Percentiles rank a stretch among this genome's conserved stretches.
phyloP scores from a whole-genome alignment of 2,797 vertebrate species.

The Melanotaenia boesemani region DNA sequence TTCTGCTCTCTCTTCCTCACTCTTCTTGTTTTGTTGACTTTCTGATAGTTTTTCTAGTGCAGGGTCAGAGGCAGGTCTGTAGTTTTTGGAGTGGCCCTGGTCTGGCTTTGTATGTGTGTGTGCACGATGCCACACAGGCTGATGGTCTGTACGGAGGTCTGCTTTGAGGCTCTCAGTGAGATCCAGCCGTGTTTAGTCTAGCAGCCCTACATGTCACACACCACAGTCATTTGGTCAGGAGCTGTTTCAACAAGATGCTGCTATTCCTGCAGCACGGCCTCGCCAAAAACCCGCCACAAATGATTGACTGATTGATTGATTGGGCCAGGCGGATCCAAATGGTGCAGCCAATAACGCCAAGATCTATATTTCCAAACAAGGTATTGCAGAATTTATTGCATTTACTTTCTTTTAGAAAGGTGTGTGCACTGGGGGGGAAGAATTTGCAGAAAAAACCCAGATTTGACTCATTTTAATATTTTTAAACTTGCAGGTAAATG shows the following conservation, averaged over 20 bases:
- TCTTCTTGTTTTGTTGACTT: conserved; percentile 37
- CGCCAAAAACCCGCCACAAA: conserved; percentile 1
- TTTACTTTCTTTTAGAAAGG: neutral
- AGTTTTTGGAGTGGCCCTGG: conserved; percentile 29
- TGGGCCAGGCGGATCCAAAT: conserved; percentile 16
- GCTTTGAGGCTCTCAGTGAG: conserved; percentile 73
- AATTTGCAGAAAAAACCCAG: too few species aligned
- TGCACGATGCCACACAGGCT: conserved; percentile 8
- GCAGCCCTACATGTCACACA: conserved; percentile 63
- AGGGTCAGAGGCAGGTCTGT: conserved; percentile 65
- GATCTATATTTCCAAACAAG: neutral
- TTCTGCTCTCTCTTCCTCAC: neutral
- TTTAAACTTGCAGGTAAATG: too few species aligned
- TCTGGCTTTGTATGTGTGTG: conserved; percentile 16
- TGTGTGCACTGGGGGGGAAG: too few species aligned
- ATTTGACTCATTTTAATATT: neutral
- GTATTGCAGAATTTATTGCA: neutral
- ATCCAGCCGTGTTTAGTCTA: conserved; percentile 76
- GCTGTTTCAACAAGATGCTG: conserved; percentile 75
- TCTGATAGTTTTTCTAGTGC: conserved; percentile 44
- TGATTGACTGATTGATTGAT: conserved; percentile 46
- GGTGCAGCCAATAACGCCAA: neutral
- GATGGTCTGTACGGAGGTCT: conserved; percentile 30
- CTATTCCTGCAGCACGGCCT: conserved; percentile 50
- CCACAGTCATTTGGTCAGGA: conserved; percentile 68